A percentile compares a stretch with the other conserved stretches of the same genome.
Conservation (phyloP, 2,797 vertebrate species). For the Brotogeris chrysoptera region DNA sequence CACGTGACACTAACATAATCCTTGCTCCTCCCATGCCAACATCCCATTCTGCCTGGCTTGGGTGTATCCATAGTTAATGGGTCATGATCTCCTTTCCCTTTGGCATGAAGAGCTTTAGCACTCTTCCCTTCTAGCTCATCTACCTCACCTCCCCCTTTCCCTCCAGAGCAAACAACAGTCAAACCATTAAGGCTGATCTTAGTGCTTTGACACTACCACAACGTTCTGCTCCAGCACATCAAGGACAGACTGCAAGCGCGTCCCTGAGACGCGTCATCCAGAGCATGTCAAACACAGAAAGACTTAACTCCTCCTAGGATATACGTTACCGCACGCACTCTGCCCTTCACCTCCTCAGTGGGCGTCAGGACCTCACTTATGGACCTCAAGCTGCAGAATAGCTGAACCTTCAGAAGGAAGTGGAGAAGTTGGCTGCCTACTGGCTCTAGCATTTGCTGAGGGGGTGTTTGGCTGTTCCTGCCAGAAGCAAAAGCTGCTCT, state of each 20-base stretch:
- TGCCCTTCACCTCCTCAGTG: conserved; percentile 25
- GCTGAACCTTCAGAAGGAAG: conserved; percentile 51
- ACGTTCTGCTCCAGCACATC: neutral
- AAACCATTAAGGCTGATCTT: neutral
- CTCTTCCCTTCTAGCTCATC: conserved; percentile 5
- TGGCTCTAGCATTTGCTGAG: conserved; percentile 65
- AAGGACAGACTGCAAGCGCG: neutral
- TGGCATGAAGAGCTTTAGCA: neutral
- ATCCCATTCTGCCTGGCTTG: conserved; percentile 12
- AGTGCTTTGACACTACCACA: neutral
- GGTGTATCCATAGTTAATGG: neutral
- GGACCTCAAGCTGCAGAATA: conserved; percentile 49
- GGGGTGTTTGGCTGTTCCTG: conserved; percentile 60
- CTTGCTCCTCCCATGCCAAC: conserved; percentile 52
- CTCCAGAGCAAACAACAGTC: neutral
- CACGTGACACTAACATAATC: conserved; percentile 61
- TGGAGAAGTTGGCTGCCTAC: conserved; percentile 63
- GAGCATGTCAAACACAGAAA: neutral
- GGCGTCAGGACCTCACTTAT: neutral
- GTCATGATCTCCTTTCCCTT: neutral
- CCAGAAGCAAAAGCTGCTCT: conserved; percentile 74
- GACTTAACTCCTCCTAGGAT: neutral
- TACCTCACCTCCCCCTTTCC: conserved; percentile 47
- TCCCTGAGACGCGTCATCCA: neutral
- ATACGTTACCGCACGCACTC: neutral